These are phyloP conservation scores for Centroberyx gerrardi DNA, from an alignment of 2,797 vertebrate species.

Conservation along the genomic window DNA sequence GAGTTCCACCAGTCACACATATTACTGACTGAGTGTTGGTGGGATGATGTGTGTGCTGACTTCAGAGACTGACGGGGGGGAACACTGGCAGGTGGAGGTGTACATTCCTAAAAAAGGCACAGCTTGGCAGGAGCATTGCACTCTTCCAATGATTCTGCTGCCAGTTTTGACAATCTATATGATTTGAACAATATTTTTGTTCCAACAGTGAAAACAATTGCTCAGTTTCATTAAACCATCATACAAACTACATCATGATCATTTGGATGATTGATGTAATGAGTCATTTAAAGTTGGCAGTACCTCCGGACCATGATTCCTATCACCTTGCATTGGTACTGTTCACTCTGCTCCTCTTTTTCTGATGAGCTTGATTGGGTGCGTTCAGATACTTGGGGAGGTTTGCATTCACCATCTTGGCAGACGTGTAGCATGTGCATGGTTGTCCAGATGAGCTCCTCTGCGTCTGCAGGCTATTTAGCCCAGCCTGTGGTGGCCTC, in stretches of 20 bases:
- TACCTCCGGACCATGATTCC: slow-evolving; percentile 45
- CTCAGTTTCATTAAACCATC: slow-evolving; percentile 45
- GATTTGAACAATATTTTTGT: slow-evolving; percentile 43
- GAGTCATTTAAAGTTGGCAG: slow-evolving; percentile 55
- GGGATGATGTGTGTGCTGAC: slow-evolving; percentile 45
- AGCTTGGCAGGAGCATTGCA: slow-evolving; percentile 82
- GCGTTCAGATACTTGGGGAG: slow-evolving; percentile 45
- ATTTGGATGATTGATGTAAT: slow-evolving; percentile 41
- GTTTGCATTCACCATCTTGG: slow-evolving; percentile 38
- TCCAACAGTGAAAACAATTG: slow-evolving; percentile 36
- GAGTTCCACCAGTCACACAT: slow-evolving; percentile 39
- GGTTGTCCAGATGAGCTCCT: slow-evolving; percentile 30
- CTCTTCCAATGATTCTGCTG: slow-evolving; percentile 78
- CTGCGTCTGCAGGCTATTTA: slow-evolving; percentile 83
- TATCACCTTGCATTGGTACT: slow-evolving; percentile 39
- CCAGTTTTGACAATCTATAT: slow-evolving; percentile 65
- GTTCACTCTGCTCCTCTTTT: slow-evolving; percentile 35
- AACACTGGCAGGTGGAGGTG: slow-evolving; percentile 58
- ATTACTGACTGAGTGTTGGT: slow-evolving; percentile 22
- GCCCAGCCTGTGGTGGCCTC: slow-evolving; percentile 98
- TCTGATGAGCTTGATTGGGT: slow-evolving; percentile 52
- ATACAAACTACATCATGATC: slow-evolving; percentile 49
- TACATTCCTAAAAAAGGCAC: slow-evolving; percentile 88
- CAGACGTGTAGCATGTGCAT: slow-evolving; percentile 34
- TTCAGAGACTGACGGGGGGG: slow-evolving; percentile 44